Percentiles rank a stretch among this genome's conserved stretches.
Evolutionary conservation across 2,113 vertebrate genomes (phyloP).

Genomic region (Melozone crissalis): DNA sequence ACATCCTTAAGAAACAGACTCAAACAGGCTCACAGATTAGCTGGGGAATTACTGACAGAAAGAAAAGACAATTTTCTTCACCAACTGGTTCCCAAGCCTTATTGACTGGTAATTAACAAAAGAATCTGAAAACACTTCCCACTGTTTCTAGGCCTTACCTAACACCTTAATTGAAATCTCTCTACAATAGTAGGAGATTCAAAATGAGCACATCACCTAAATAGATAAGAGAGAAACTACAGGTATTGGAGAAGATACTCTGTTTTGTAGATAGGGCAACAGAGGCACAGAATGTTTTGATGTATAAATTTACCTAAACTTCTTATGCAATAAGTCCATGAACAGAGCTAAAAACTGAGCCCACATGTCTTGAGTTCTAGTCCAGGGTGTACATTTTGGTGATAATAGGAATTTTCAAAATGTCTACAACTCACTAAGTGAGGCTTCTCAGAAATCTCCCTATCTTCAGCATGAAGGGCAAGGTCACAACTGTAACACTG

Average conservation of each 20-base stretch:
- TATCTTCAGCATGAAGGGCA: neutral
- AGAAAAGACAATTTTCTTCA: neutral
- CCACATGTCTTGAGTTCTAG: neutral
- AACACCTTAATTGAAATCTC: neutral
- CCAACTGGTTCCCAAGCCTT: neutral
- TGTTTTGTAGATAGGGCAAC: neutral
- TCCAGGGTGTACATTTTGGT: neutral
- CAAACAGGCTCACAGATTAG: neutral
- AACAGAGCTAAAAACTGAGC: neutral
- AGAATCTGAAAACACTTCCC: neutral
- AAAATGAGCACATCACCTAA: neutral
- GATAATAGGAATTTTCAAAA: neutral
- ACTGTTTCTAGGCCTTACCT: neutral
- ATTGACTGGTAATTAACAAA: neutral
- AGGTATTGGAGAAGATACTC: neutral
- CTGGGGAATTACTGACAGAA: neutral
- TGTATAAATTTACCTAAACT: neutral
- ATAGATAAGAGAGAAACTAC: neutral
- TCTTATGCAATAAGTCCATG: neutral
- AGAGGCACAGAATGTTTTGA: neutral
- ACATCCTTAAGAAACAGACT: neutral
- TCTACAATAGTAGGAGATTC: neutral
- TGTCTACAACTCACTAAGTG: neutral
- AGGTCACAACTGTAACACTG: neutral
- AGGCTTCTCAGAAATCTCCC: neutral